Base-by-base conservation (phyloP, 1,140 invertebrate genomes). In the Schlechtendalia chinensis region DNA sequence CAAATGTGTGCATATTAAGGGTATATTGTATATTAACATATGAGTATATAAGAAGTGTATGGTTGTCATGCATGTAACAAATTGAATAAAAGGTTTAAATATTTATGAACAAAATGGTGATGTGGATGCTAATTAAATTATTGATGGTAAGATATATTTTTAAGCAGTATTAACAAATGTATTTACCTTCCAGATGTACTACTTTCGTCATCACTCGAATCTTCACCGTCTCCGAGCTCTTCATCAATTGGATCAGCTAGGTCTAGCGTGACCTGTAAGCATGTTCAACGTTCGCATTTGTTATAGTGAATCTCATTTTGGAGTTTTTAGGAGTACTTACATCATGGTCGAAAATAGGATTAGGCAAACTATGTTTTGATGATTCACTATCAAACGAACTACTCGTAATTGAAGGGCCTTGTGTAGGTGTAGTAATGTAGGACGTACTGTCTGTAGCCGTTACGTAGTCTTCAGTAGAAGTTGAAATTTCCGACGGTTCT, bases 401-500 rank as follows among this genome's bases (percentile, higher is more conserved):
- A 81, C 67, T 82, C 4, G 83, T 82, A 32, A 83, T 82, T 19
- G 86, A 86, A 1, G 88, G 88, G 82, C 81, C 61, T 58, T 86
- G 81, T 82, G 83, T 82, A 14, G 81, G 81, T 2, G 82, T 83
- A 75, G 90, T 91, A 81, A 90, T 91, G 82, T 91, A 92, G 47
- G 93, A 94, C 85, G 91, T 94, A 85, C 86, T 85, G 65, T 88
- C 87, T 67, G 85, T 87, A 24, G 94, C 94, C 84, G 94, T 95
- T 82, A 93, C 91, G 85, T 95, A 96, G 84, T 95, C 94, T 84
- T 95, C 93, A 32, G 93, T 95, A 32, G 92, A 93, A 24, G 92
- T 93, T 80, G 93, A 94, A 82, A 91, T 91, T 86, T 95, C 93
- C 12, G 93, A 94, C 27, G 93, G 88, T 85, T 94, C 93, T 3